Evolutionary conservation across 2,113 vertebrate species (phyloP), one percentile per base, ranked within the genome.

Genomic region (Cariama cristata): DNA sequence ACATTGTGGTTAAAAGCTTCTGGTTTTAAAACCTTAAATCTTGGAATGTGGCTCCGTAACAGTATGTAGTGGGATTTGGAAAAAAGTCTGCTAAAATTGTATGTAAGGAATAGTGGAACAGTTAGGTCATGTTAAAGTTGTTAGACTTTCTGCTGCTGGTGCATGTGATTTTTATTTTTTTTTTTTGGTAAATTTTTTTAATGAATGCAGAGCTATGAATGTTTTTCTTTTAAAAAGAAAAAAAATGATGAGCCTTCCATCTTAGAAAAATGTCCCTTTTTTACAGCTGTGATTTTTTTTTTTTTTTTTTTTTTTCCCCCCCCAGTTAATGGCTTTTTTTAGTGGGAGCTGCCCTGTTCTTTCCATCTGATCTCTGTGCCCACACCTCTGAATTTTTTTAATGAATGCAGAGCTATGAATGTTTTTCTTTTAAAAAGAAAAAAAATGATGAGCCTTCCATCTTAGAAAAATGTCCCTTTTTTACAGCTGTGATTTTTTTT

Each of bases 271-370:
- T 40, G 12, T 68, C 64, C 26, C 33, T 67, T 67, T 89, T 89
- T 49, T 26, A 47, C 0, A 1, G 17, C 1, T 64, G 30, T 11
- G 0, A 0, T 4, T 82, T 94, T 83, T 80, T 0, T 4, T 82
- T 94, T 83, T 80, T 26, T 82, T 94, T 83, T 80, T 0, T 4
- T 82, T 94, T 83, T 80, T 26, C 35, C 62, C 66, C n/a, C n/a
- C n/a, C n/a, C n/a, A 62, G n/a, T 58, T 82, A 90, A 69, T 53
- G 42, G 9, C 12, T 50, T 74, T 85, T 81, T 92, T 93, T 79
- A 64, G 35, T 84, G 49, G 30, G 28, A 90, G n/a, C 79, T 88
- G n/a, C 64, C 27, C 44, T 84, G 79, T 79, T 86, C 56, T 91
- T 96, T 88, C 88, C 60, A 11, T 89, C 33, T 67, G 40, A 80